phyloP scores from a whole-genome alignment of 2,113 vertebrate species.

The Ptilorrhoa leucosticta region DNA sequence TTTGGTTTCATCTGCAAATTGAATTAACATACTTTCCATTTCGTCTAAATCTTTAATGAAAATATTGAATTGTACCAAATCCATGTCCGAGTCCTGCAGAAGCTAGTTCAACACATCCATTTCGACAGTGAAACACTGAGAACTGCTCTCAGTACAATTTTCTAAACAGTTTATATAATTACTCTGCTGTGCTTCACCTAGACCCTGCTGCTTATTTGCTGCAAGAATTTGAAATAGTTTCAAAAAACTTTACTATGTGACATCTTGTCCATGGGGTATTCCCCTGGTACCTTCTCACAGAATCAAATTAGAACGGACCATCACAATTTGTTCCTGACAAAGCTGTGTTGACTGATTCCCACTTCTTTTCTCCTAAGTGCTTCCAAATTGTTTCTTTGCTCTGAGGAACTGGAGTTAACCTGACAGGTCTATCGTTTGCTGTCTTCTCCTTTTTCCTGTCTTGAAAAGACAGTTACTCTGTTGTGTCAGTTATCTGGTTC shows the following conservation, averaged over 20 bases:
- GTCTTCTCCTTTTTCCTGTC: background rate
- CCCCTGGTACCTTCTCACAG: background rate
- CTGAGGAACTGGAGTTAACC: background rate
- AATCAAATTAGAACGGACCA: background rate
- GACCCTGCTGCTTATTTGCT: background rate
- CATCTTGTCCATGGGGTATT: background rate
- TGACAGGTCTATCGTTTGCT: background rate
- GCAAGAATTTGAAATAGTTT: background rate
- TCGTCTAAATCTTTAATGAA: slow-evolving; percentile 5
- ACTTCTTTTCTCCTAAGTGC: background rate
- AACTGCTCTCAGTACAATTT: background rate
- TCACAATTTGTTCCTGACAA: background rate
- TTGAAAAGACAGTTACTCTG: background rate
- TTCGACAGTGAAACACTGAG: background rate
- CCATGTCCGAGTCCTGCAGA: background rate
- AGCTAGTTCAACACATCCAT: background rate
- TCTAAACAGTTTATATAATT: background rate
- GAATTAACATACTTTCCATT: background rate
- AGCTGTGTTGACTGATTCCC: background rate
- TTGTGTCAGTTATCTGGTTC: background rate
- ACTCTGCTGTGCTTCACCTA: background rate
- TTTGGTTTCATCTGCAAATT: background rate
- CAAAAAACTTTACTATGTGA: background rate
- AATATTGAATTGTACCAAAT: background rate
- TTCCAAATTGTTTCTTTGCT: slow-evolving; percentile 7